These are phyloP conservation scores for Paramormyrops hopkinsi DNA, from an alignment of 2,797 vertebrate genomes.

Conservation along the genomic window DNA sequence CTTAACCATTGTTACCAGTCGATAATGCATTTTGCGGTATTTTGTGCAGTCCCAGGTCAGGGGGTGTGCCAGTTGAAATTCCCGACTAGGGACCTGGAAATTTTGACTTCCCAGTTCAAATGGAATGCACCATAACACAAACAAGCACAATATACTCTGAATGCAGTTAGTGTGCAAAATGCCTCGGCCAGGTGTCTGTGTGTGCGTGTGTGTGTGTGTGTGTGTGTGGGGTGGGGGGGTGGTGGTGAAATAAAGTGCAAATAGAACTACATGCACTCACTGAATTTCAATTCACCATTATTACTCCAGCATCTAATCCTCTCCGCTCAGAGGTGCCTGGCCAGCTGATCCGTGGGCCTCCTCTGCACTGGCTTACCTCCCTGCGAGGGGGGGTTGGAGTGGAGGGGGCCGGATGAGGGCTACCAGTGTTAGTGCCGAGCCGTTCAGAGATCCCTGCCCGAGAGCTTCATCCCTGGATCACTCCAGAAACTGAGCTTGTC, in stretches of 20 bases:
- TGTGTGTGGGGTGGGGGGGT: not conserved
- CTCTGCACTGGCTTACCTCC: not conserved
- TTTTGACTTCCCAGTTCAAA: not conserved
- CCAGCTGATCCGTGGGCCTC: not conserved
- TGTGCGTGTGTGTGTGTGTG: no score
- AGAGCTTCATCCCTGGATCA: not conserved
- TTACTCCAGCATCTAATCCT: not conserved
- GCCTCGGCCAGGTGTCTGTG: not conserved
- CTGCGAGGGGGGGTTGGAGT: not conserved
- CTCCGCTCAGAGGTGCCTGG: not conserved
- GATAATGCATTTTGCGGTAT: not conserved
- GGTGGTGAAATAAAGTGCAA: not conserved
- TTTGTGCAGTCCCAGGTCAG: not conserved
- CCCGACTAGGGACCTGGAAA: not conserved
- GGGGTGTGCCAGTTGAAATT: not conserved
- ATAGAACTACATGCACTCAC: not conserved
- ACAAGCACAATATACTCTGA: not conserved
- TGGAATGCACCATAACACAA: not conserved
- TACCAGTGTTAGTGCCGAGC: not conserved
- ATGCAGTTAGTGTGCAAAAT: not conserved
- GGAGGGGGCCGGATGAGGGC: not conserved
- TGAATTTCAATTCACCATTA: not conserved
- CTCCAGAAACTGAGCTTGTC: not conserved
- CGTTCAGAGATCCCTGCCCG: not conserved
- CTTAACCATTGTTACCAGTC: not conserved